These are phyloP conservation scores for Anguilla pacifica DNA, from an alignment of 2,797 vertebrate species.

Conservation along the genomic window DNA sequence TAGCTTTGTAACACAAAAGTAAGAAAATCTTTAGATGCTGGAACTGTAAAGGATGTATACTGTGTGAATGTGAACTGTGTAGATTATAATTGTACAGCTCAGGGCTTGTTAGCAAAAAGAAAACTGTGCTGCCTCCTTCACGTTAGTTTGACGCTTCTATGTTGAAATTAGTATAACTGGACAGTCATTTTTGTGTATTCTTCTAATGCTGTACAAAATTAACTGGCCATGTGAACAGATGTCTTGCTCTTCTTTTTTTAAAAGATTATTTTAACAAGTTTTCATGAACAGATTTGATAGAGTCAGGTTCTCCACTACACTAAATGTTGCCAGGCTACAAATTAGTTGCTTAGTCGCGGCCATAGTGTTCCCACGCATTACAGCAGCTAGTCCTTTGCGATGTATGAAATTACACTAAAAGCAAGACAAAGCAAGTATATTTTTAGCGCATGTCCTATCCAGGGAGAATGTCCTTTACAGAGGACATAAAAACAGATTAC, in stretches of 20 bases:
- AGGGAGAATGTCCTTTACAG: too few species aligned
- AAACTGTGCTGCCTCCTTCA: background rate
- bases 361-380: background rate
- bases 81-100: background rate
- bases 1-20: constrained; percentile 53
- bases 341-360: background rate
- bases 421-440: too few species aligned
- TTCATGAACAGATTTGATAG: background rate
- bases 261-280: background rate
- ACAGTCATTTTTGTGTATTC: background rate
- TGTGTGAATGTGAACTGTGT: background rate
- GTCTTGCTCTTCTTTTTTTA: background rate
- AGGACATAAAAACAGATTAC: too few species aligned
- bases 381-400: background rate
- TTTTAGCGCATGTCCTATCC: too few species aligned
- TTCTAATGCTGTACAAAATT: background rate
- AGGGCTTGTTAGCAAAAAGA: background rate
- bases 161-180: background rate
- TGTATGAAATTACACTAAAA: background rate
- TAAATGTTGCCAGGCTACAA: background rate
- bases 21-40: constrained; percentile 18
- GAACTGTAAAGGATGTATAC: background rate
- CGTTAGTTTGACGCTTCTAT: background rate
- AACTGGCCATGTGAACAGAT: background rate
- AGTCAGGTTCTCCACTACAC: background rate